Percentiles rank a stretch among this genome's conserved stretches.
Evolutionary conservation across 2,888 invertebrate genomes (phyloP).

Genomic region (Drosophila kambysellisi): DNA sequence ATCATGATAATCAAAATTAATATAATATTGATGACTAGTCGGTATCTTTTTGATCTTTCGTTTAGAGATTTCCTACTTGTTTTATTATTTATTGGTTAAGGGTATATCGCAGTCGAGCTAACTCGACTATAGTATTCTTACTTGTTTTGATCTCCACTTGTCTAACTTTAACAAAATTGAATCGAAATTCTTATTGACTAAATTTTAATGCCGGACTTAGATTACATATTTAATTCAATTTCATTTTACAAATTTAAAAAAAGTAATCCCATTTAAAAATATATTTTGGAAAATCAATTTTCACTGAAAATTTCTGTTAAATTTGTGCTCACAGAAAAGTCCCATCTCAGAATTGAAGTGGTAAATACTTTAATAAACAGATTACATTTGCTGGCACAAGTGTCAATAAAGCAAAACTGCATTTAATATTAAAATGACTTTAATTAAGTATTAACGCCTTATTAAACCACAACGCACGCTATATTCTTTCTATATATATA

Average conservation of each 20-base stretch:
- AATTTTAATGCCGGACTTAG: not conserved
- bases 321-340: not conserved
- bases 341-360: not conserved
- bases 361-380: not conserved
- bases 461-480: constrained; percentile 7
- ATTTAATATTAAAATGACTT: constrained; percentile 5
- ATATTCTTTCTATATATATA: not conserved
- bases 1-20: not conserved
- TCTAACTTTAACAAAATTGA: not conserved
- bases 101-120: too few relatives aligned
- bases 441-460: constrained; percentile 13
- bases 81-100: not conserved
- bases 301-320: not conserved
- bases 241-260: not conserved
- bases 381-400: not conserved
- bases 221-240: not conserved
- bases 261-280: not conserved
- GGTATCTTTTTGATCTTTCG: not conserved
- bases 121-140: accelerated
- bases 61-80: accelerated
- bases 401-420: constrained; percentile 4
- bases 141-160: not conserved
- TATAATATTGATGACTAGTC: not conserved
- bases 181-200: not conserved
- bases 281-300: not conserved